phyloP scores from a whole-genome alignment of 1,140 invertebrate genomes.

The Rhopalosiphum maidis region DNA sequence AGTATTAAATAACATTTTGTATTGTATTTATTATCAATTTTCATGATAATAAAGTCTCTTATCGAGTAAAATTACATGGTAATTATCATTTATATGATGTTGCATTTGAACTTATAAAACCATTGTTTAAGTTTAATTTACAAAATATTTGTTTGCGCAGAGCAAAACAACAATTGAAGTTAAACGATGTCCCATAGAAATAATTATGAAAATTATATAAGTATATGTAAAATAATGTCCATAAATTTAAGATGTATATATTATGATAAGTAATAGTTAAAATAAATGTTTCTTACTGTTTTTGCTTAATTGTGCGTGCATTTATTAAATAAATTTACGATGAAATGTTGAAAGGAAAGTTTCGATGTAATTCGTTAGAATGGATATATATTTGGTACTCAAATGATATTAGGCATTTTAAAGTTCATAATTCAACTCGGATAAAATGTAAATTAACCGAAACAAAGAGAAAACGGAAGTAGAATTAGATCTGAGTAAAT shows the following conservation, averaged over 20 bases:
- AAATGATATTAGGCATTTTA: conserved; percentile 40
- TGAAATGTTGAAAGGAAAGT: conserved; percentile 43
- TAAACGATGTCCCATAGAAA: not conserved
- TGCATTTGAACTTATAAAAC: not conserved
- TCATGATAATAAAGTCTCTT: not conserved
- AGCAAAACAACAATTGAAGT: not conserved
- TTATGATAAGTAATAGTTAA: not conserved
- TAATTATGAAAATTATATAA: not conserved
- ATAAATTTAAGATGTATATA: not conserved
- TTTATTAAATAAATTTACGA: conserved; percentile 35
- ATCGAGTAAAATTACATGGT: not conserved
- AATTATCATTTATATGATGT: not conserved
- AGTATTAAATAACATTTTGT: not conserved
- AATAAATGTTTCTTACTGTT: conserved; percentile 34
- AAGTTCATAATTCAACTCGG: conserved; percentile 46
- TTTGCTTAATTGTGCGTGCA: conserved; percentile 26
- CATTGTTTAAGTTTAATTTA: not conserved
- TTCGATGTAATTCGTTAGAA: conserved; percentile 33
- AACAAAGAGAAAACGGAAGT: conserved; percentile 35
- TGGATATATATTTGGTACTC: conserved; percentile 10
- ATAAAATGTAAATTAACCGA: conserved; percentile 49
- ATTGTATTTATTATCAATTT: not conserved
- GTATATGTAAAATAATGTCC: not conserved
- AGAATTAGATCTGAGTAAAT: conserved; percentile 20
- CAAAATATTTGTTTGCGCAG: not conserved